Evolutionary conservation across 2,113 vertebrate species (phyloP), one percentile per base, ranked within the genome.

Genomic region (Rhynchopsitta pachyrhyncha): DNA sequence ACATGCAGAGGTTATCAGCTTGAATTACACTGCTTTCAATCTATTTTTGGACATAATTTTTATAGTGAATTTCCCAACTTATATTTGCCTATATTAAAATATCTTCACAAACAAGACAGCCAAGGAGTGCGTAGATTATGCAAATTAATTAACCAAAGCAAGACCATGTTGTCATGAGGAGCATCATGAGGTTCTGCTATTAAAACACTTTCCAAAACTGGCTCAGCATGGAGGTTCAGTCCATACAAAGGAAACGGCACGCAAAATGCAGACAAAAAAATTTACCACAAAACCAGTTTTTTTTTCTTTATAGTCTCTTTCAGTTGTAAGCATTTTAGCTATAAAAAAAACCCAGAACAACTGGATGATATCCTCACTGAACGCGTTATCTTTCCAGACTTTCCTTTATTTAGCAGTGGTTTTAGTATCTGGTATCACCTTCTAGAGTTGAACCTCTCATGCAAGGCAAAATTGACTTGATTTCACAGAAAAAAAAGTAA

Each of bases 271-370:
- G 44, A 44, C 20, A 2, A 80, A 84, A 60, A 71, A 52, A 37
- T 53, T 19, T 53, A 27, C 84, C 17, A 71, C 8, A 59, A 92
- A 92, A 92, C 27, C 41, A 14, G 22, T 0, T 31, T 29, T 80
- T 86, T 80, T 80, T 78, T 62, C 29, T 35, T 25, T 63, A 41
- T 62, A 59, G 11, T 44, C 9, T 80, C 37, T 77, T 31, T 41
- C 33, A 41, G 18, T 63, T 42, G 57, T n/a, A 70, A 57, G 29
- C 7, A 42, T 52, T 17, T 77, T 69, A 59, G 60, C 23, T 77
- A 5, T 41, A 29, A 73, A 33, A 59, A 23, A 13, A 2, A 0
- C 8, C 31, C 33, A 57, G 33, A n/a, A n/a, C 7, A 1, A 3
- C 3, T 20, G 8, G n/a, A 68, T 9, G 1, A 77, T 33, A 63